A percentile compares a stretch with the other conserved stretches of the same genome.
These are phyloP conservation scores for Paguma larvata DNA, from an alignment of 2,797 vertebrate species.

Conservation along the genomic window DNA sequence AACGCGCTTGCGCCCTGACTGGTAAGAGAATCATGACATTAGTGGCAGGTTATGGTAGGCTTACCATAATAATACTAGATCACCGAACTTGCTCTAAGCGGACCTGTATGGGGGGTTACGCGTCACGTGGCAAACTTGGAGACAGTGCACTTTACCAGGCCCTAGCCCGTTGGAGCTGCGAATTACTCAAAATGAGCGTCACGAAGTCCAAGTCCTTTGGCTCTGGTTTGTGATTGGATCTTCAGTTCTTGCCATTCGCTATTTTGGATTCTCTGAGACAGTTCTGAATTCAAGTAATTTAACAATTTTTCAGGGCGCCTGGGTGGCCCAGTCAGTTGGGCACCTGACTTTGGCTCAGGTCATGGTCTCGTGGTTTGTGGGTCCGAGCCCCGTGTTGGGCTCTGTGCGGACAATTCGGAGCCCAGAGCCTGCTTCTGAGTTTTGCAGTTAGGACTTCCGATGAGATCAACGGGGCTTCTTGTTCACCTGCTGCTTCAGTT, in stretches of 20 bases:
- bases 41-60: background rate
- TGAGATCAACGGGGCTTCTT: background rate
- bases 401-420: too few species aligned
- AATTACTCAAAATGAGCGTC: background rate
- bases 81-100: background rate
- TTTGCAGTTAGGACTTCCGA: rapidly evolving
- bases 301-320: background rate
- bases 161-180: background rate
- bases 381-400: too few species aligned
- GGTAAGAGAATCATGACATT: background rate
- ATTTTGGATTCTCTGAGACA: background rate
- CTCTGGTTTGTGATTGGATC: background rate
- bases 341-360: too few species aligned
- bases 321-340: too few species aligned
- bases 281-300: constrained; percentile 27
- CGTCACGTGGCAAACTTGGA: background rate
- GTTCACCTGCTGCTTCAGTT: too few species aligned
- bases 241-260: background rate
- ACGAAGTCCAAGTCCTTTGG: rapidly evolving
- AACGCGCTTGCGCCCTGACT: background rate
- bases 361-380: too few species aligned
- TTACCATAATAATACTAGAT: background rate
- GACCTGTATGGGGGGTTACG: rapidly evolving
- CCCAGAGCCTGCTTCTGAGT: too few species aligned
- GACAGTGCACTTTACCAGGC: background rate